Evolutionary conservation across 2,113 vertebrate genomes (phyloP), one percentile per base, ranked within the genome.

Genomic region (Oncorhynchus mykiss): DNA sequence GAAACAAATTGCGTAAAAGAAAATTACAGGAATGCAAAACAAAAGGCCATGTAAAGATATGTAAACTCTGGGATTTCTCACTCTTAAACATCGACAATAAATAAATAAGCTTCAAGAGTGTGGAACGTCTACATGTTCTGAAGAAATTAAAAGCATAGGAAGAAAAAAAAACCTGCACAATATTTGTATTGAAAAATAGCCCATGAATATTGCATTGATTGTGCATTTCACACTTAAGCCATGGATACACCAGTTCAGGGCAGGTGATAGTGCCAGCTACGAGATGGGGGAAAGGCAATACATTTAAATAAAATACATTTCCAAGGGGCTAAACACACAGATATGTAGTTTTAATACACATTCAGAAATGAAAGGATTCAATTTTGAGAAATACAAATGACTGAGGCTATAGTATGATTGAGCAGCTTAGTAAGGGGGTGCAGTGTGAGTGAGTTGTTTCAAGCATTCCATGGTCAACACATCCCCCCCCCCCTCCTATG

Each of bases 171-270:
- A 74, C 94, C 94, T 94, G 93, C 94, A 96, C 94, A 96, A 92
- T 93, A 94, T 94, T 92, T 94, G 86, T 81, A 89, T 90, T 90
- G 77, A 88, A 80, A 77, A 82, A 77, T 48, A 94, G 93, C 92
- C 91, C 88, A 95, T 95, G 93, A 93, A 95, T 95, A 96, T 96
- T 97, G 96, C 96, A 97, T 96, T 96, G 96, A 94, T 96, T 95
- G 96, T 97, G 95, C 96, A 96, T 95, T 92, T 93, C 93, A 94
- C 94, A 90, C 88, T 88, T 88, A 91, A 92, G 92, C 92, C 92
- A 92, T 92, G 90, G 77, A 81, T 54, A 54, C 16, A 18, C 4
- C 91, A 88, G 87, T 76, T 79, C 85, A 89, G 86, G 87, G 83
- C 9, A 72, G 79, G 85, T 86, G 82, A 81, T 88, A 85, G 86